Evolutionary conservation across 2,797 vertebrate species (phyloP).

Genomic region (Serranus cabrilla): DNA sequence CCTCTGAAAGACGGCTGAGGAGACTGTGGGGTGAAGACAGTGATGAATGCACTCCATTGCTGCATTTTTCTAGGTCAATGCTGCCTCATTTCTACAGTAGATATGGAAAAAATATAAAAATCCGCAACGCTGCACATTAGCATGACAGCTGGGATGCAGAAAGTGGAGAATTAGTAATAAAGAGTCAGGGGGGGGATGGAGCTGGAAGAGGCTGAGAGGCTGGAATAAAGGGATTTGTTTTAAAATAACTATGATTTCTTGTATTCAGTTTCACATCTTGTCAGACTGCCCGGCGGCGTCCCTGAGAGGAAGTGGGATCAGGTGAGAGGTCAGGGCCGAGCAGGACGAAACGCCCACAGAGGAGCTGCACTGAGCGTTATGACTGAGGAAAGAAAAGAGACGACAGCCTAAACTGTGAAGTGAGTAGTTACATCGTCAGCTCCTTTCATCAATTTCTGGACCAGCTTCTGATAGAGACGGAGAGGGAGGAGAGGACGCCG

Average conservation of each 20-base stretch:
- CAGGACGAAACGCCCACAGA: constrained; percentile 3
- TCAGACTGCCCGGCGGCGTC: constrained; percentile 2
- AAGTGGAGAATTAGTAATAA: constrained; percentile 10
- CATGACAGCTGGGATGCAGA: constrained; percentile 34
- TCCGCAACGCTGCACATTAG: constrained; percentile 26
- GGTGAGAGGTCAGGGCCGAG: constrained; percentile 44
- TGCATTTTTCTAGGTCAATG: constrained; percentile 55
- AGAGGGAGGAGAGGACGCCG: constrained; percentile 8
- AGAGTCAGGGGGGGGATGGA: constrained; percentile 4
- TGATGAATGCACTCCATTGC: constrained; percentile 54
- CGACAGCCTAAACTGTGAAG: constrained; percentile 13
- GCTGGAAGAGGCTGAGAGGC: constrained; percentile 9
- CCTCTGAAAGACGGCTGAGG: constrained; percentile 33
- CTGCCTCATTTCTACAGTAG: constrained; percentile 31
- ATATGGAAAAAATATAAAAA: constrained; percentile 17
- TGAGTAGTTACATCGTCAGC: constrained; percentile 36
- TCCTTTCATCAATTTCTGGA: constrained; percentile 49
- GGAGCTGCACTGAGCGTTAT: constrained; percentile 5
- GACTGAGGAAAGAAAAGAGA: constrained; percentile 17
- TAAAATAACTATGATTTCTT: background rate
- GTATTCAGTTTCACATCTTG: constrained; percentile 24
- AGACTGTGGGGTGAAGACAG: constrained; percentile 19
- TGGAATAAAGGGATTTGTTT: constrained; percentile 15
- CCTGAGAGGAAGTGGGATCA: constrained; percentile 11
- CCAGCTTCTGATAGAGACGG: constrained; percentile 37